phyloP scores from a whole-genome alignment of 1,140 invertebrate species.

The Dinothrombium tinctorium region DNA sequence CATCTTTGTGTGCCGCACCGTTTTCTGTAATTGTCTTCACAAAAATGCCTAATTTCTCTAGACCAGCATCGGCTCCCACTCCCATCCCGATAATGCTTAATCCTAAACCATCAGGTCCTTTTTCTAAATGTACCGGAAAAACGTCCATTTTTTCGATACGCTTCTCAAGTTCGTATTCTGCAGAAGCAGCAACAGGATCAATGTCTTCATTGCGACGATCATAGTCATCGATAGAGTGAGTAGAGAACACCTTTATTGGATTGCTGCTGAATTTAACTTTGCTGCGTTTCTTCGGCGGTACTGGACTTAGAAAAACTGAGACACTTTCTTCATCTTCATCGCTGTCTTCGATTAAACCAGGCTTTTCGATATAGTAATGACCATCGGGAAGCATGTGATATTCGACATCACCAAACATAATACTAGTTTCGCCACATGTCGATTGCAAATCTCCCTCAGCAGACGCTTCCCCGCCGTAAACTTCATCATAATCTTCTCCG shows the following conservation, averaged over 20 bases:
- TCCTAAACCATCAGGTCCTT: conserved; percentile 68
- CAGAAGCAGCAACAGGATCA: conserved; percentile 93
- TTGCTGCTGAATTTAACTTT: conserved; percentile 60
- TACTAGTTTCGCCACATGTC: conserved; percentile 6
- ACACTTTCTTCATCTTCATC: conserved; percentile 26
- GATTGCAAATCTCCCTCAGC: conserved; percentile 1
- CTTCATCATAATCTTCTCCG: not conserved
- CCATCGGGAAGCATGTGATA: conserved; percentile 36
- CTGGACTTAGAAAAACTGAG: conserved; percentile 22
- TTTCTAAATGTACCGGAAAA: conserved; percentile 65
- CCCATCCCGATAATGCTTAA: conserved; percentile 81
- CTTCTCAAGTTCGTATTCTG: conserved; percentile 95
- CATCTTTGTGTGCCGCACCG: conserved; percentile 75
- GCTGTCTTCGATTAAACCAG: conserved; percentile 30
- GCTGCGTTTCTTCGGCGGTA: conserved; percentile 44
- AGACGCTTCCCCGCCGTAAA: not conserved
- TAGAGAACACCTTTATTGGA: conserved; percentile 73
- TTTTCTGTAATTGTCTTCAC: conserved; percentile 93
- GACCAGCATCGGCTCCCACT: conserved; percentile 89
- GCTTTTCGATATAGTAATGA: conserved; percentile 74
- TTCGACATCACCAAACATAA: conserved; percentile 14
- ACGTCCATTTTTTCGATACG: conserved; percentile 96
- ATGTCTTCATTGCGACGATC: conserved; percentile 95
- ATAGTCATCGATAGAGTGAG: conserved; percentile 93
- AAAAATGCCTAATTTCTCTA: conserved; percentile 88